phyloP scores from a whole-genome alignment of 2,797 vertebrate species.

The Sus cebifrons region DNA sequence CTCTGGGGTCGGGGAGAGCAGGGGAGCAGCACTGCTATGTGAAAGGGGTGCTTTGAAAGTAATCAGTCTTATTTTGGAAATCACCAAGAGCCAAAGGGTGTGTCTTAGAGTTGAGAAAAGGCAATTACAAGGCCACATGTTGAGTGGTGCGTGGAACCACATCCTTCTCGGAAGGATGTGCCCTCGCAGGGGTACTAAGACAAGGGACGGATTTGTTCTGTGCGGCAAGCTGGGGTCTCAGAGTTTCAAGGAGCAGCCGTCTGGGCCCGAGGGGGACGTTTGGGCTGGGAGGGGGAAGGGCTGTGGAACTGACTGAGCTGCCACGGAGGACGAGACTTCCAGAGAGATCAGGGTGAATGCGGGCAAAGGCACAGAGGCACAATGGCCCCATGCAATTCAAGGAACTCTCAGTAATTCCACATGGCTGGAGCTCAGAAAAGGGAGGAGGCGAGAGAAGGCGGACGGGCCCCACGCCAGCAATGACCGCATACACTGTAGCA shows the following conservation, averaged over 20 bases:
- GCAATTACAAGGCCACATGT: rapidly evolving
- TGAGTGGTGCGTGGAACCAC: neutral
- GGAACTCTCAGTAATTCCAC: rapidly evolving
- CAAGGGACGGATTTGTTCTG: neutral
- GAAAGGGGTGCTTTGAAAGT: rapidly evolving
- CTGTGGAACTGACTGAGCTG: rapidly evolving
- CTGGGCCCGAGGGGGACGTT: neutral
- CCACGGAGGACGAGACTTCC: neutral
- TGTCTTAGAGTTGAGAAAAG: neutral
- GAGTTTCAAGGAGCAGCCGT: rapidly evolving
- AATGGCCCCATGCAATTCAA: rapidly evolving
- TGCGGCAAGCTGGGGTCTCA: rapidly evolving
- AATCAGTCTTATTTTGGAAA: neutral
- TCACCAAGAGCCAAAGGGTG: rapidly evolving
- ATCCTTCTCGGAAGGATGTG: neutral
- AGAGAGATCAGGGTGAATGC: neutral
- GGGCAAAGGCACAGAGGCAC: neutral
- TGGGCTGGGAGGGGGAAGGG: neutral
- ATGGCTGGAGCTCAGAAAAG: rapidly evolving
- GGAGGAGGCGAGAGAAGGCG: neutral
- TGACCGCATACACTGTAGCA: rapidly evolving
- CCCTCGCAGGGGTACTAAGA: neutral
- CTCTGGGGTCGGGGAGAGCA: neutral
- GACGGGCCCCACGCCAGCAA: neutral
- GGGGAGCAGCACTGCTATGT: too few species aligned